Base-by-base conservation (phyloP, 1,140 invertebrate species). In the Drosophila ficusphila region DNA sequence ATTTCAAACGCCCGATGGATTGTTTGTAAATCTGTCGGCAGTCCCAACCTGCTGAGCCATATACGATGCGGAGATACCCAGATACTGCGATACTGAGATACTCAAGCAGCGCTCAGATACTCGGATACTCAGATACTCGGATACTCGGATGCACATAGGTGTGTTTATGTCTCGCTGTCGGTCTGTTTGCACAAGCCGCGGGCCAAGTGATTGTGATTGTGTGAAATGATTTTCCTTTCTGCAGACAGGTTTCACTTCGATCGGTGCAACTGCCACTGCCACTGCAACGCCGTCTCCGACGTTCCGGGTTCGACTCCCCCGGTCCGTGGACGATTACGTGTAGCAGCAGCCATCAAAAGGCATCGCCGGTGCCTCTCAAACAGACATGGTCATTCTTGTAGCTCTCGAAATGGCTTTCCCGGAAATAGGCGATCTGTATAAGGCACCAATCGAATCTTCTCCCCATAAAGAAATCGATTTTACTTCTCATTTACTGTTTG, bases 171-270 rank as follows among this genome's bases (percentile, higher is more conserved):
- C 48, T 62, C 48, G 64, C 42, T 60, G 75, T 67, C 51, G 64
- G 60, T 76, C 54, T 83, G 79, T 85, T 85, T 85, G 79, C 76
- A 79, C 76, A 75, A 83, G 79, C 79, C 70, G 54, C 75, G 57
- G 53, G 56, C 61, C 69, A 53, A 60, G 67, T 72, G 61, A 42
- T 36, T 57, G 42, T 64, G 62, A 67, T 75, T 79, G 76, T 82
- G 78, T 82, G 78, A 79, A 79, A 83, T 82, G 73, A 86, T 86
- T 85, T 85, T 86, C 72, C 81, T 86, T 86, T 85, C 77, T 61
- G 81, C 77, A 71, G 81, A 86, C 81, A 85, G 82, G 81, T 86
- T 85, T 85, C 81, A 85, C 72, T 85, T 67, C 62, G 62, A 67
- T 67, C 61, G 38, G 58, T 58, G 68, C 60, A 47, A 75, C 58